Evolutionary conservation across 2,888 invertebrate genomes (phyloP), one percentile per base, ranked within the genome.

Genomic region (Branchellion lobata): DNA sequence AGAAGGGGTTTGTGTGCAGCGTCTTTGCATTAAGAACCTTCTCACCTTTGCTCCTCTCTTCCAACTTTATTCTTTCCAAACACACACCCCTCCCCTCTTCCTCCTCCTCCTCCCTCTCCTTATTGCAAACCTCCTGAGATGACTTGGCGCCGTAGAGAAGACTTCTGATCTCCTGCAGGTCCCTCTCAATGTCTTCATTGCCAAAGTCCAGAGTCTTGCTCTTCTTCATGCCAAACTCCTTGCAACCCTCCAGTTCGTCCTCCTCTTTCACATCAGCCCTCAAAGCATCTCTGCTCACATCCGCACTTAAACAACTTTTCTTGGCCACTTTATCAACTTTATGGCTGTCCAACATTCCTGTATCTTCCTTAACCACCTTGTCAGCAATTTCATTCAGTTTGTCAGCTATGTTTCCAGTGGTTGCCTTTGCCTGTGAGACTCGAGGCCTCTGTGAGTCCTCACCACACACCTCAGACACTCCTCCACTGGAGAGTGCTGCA

Each of bases 151-250:
- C 77, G 33, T 77, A 77, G 1, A 77, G 65, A 33, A 77, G 53
- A 0, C 31, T 51, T 24, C 77, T 65, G 11, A 77, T 77, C 40
- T 77, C 77, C n/a, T 77, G 53, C 29, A 77, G 65, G n/a, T 65
- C 61, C 34, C 24, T 31, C 33, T 77, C 77, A 5, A 77, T 77
- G 36, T 77, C 77, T 65, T 57, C 77, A 18, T 65, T 65, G 36
- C 77, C 33, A 65, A 77, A 77, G 27, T 77, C 77, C 33, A 77
- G 24, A 14, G 75, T 51, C 40, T 53, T 75, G 75, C 31, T 57
- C 24, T n/a, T 57, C 24, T 18, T n/a, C 21, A 57, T 57, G 24
- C 8, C 61, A 57, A 8, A 5, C 40, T 40, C 40, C 40, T 14
- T 40, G 40, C 40, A 3, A 65, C 65, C 40, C n/a, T 11, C 65